Evolutionary conservation across 2,113 vertebrate genomes (phyloP), one percentile per base, ranked within the genome.

Genomic region (Rhizomys pruinosus): DNA sequence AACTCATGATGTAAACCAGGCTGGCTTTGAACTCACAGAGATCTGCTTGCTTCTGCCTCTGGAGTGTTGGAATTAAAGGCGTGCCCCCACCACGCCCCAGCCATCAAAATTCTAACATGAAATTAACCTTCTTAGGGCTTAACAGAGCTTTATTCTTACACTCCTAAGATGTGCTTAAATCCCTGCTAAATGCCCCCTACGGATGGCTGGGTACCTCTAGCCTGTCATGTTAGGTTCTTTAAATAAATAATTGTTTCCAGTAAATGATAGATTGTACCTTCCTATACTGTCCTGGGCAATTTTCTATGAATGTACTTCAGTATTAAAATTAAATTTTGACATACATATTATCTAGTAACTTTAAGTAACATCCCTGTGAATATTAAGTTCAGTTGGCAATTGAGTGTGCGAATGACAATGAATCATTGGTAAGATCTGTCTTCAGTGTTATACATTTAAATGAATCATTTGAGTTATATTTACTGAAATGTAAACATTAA

Each of bases 401-500:
- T 37, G 27, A 66, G 47, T 44, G 2, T 61, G 20, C 63, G 39
- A 74, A 89, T 77, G 34, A 47, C 29, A 81, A 82, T 37, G 37
- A 84, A 68, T 82, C 47, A 93, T 20, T 63, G 44, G 74, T 85
- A 92, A 92, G 59, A 92, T 81, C 61, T 92, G 3, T 52, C 47
- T 66, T 90, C 44, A n/a, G 17, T 72, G n/a, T 59, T 84, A 84
- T 57, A 66, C 42, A 23, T 76, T 37, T 84, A 84, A 85, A 74
- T 89, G 37, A 95, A 63, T 94, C 55, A 69, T 61, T 87, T 29
- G 0, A 74, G 29, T 61, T 86, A 63, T 91, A 82, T 42, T 87
- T 89, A 72, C 16, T 61, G 44, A 74, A 66, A 84, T 19, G 92
- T 68, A 94, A 90, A 74, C 82, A 84, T 68, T 74, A 93, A 66